A percentile compares a stretch with the other conserved stretches of the same genome.
These are phyloP conservation scores for Trachymyrmex septentrionalis DNA, from an alignment of 1,140 invertebrate species.

Conservation along the genomic window DNA sequence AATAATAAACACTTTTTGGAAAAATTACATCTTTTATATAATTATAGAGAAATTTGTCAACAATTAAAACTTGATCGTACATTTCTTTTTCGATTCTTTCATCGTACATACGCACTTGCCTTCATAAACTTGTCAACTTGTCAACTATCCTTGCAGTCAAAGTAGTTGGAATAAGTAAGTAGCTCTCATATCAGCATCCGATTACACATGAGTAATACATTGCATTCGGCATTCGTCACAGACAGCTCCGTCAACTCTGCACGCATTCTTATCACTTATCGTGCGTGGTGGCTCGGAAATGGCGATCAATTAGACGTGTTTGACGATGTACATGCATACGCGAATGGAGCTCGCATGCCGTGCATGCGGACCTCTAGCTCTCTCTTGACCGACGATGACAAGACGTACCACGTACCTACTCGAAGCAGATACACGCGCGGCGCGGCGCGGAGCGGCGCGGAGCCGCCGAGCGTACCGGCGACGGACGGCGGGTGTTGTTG, in stretches of 20 bases:
- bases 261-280: slow-evolving; percentile 14
- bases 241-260: neutral
- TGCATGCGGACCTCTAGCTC: neutral
- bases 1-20: neutral
- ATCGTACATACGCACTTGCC: neutral
- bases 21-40: neutral
- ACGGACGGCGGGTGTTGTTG: slow-evolving; percentile 75
- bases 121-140: neutral
- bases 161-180: neutral
- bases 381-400: slow-evolving; percentile 74
- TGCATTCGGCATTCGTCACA: neutral
- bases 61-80: neutral
- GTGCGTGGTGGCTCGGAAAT: neutral
- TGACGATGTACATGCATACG: slow-evolving; percentile 46
- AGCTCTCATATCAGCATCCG: too few relatives aligned
- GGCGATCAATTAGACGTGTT: slow-evolving; percentile 49
- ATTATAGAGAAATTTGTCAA: neutral
- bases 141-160: neutral
- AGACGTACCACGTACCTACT: slow-evolving; percentile 57
- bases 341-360: slow-evolving; percentile 25
- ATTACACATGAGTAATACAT: neutral
- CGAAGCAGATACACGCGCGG: slow-evolving; percentile 73
- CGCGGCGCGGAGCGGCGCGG: neutral
- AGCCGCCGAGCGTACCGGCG: neutral
- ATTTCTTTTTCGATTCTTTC: neutral